Conservation (phyloP, 2,113 vertebrate species). For the Psilopsiagon aymara region DNA sequence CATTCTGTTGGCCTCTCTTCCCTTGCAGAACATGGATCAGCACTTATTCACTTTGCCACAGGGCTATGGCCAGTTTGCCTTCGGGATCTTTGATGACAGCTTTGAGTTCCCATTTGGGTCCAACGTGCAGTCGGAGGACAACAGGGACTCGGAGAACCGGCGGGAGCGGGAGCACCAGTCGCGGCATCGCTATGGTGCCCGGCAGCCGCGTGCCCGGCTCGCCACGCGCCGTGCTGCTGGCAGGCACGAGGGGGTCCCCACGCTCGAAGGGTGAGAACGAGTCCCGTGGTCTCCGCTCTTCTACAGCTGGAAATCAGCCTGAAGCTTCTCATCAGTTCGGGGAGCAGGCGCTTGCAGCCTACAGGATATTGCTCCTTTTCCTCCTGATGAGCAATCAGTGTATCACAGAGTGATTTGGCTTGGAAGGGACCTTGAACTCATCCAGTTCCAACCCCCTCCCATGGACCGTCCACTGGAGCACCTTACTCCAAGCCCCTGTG, state of each 20-base stretch:
- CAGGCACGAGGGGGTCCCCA: slow-evolving; percentile 91
- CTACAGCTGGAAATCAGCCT: neutral
- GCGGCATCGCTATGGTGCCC: slow-evolving; percentile 86
- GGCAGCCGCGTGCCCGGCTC: slow-evolving; percentile 89
- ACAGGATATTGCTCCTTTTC: neutral
- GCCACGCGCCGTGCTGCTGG: slow-evolving; percentile 84
- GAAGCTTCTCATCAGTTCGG: rapidly evolving
- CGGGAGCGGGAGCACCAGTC: slow-evolving; percentile 89
- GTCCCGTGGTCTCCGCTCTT: neutral
- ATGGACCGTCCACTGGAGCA: neutral
- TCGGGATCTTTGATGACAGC: slow-evolving; percentile 91
- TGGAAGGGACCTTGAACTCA: neutral
- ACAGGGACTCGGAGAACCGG: slow-evolving; percentile 86
- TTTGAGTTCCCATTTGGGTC: slow-evolving; percentile 86
- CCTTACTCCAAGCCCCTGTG: too few relatives aligned
- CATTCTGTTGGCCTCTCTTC: neutral
- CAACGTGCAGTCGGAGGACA: slow-evolving; percentile 79
- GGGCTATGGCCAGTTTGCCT: slow-evolving; percentile 89
- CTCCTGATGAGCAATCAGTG: neutral
- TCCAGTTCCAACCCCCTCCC: neutral
- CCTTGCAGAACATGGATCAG: slow-evolving; percentile 84
- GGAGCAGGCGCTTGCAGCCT: neutral
- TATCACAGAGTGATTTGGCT: neutral
- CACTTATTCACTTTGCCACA: slow-evolving; percentile 90
- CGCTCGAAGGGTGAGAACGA: slow-evolving; percentile 86